phyloP scores from a whole-genome alignment of 2,113 vertebrate genomes.

The Aix galericulata region DNA sequence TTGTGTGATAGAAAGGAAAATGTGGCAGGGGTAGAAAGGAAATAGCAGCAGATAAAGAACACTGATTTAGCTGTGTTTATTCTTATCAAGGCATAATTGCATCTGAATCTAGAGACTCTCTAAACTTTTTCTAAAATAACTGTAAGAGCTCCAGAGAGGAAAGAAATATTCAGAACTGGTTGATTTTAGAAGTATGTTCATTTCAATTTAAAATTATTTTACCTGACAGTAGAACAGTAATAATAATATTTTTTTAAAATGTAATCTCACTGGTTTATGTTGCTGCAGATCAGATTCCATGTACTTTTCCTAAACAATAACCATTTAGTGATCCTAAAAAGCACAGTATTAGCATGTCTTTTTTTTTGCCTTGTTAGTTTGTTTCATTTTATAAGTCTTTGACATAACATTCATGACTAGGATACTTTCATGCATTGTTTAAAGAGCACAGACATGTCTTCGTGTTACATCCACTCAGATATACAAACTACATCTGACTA shows the following conservation, averaged over 20 bases:
- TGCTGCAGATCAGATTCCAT: neutral
- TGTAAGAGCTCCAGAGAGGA: neutral
- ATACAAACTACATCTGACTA: too few relatives aligned
- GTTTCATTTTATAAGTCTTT: neutral
- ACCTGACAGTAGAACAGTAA: neutral
- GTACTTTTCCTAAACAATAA: neutral
- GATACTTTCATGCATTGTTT: neutral
- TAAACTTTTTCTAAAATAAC: too few relatives aligned
- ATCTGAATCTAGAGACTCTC: neutral
- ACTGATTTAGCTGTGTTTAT: neutral
- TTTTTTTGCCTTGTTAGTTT: neutral
- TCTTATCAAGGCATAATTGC: neutral
- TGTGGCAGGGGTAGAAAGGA: neutral
- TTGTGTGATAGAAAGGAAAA: neutral
- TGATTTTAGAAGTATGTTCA: neutral
- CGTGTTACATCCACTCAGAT: neutral
- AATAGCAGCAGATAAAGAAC: neutral
- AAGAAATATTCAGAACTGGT: neutral
- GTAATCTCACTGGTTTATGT: too few relatives aligned
- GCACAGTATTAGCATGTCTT: neutral
- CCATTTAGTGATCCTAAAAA: neutral
- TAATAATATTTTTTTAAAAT: too few relatives aligned
- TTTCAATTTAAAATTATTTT: neutral
- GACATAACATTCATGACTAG: neutral
- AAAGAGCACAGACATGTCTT: neutral